Conservation (phyloP, 2,797 vertebrate genomes). For the Tapera naevia region DNA sequence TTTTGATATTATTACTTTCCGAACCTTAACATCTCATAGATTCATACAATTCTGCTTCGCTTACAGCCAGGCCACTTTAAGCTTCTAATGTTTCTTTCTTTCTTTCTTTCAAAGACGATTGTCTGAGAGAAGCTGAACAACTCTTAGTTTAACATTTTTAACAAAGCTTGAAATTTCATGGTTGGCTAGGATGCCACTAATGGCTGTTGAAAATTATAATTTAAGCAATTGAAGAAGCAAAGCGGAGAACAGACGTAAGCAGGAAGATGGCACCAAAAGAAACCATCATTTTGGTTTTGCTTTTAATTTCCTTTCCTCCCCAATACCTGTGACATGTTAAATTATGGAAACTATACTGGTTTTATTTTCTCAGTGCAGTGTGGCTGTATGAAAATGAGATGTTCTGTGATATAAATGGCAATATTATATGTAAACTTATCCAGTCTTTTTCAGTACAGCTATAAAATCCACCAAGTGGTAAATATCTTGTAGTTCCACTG, state of each 20-base stretch:
- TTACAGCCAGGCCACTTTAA: constrained; percentile 41
- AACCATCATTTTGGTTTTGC: background rate
- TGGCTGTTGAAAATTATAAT: background rate
- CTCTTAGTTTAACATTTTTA: background rate
- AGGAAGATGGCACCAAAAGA: background rate
- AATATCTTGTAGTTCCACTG: background rate
- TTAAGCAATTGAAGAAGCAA: constrained; percentile 24
- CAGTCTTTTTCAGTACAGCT: background rate
- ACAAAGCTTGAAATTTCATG: background rate
- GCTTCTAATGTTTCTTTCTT: background rate
- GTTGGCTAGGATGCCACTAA: background rate
- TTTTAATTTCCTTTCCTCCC: background rate
- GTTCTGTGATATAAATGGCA: background rate
- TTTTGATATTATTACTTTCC: constrained; percentile 29
- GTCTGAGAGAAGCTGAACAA: background rate
- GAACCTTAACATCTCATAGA: constrained; percentile 9
- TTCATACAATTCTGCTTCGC: constrained; percentile 62
- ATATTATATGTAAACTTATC: background rate
- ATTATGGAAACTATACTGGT: background rate
- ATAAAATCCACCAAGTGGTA: background rate
- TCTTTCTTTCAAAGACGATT: background rate
- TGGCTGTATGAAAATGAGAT: constrained; percentile 1
- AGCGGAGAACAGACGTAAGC: background rate
- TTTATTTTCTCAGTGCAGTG: background rate
- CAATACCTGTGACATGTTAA: background rate